Base-by-base conservation (phyloP, 92 coral and sea anemone species). In the Epizoanthus fatuus region DNA sequence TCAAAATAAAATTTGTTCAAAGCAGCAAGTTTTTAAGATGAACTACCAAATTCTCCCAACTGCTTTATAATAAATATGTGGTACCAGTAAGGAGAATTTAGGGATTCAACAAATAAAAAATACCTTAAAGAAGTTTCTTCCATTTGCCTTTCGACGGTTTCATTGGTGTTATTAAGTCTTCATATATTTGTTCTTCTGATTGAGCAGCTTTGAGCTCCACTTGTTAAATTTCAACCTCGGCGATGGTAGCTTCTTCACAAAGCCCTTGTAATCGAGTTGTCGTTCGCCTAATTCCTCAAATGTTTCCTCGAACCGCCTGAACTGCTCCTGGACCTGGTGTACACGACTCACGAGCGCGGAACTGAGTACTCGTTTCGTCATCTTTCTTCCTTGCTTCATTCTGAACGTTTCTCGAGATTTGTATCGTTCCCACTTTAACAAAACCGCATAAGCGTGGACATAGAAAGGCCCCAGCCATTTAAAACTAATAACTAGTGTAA, bases 101-200 rank as follows among this genome's bases (percentile, higher is more conserved):
- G 35, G 35, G 35, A 29, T 29, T 29, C 35, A 29, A 29, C 19
- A 57, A 17, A 17, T 13, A 17, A 17, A 13, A 57, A 17, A 13
- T 79, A 84, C 88, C 82, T 84, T 72, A 70, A 84, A 37, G 88
- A 83, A 10, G 83, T 85, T 45, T 60, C 75, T 75, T 73, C 83
- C 88, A 85, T 85, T 69, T 85, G 89, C 44, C 74, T 75, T 75
- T 85, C 89, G 67, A 75, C 83, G 40, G 75, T 85, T 73, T 74
- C 45, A 19, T 83, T 83, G 5, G 87, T 56, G 58, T 5, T 59
- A 22, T 22, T 73, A 90, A 12, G 35, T 65, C 2, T 62, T 81
- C 51, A 80, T 44, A 68, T 54, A 90, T 57, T 29, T 72, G 7
- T 60, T n/a, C 40, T 81, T 86, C 39, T 90, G 83, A 7, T 79